Evolutionary conservation across 2,797 vertebrate genomes (phyloP).

Genomic region (Eospalax fontanierii): DNA sequence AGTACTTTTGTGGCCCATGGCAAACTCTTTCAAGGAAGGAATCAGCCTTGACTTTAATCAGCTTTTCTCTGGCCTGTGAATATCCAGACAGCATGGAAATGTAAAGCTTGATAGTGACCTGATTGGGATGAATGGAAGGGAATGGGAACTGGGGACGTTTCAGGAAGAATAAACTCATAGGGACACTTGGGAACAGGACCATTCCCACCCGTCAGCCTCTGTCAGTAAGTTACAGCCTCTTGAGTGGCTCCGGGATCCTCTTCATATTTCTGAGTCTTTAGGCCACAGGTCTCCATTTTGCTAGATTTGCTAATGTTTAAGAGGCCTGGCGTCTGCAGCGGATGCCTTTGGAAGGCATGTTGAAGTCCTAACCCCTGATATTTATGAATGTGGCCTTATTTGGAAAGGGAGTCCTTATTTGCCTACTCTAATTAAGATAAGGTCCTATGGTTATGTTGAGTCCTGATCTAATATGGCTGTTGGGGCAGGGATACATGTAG

Average conservation of each 20-base stretch:
- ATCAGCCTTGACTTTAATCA: background rate
- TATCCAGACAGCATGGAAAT: background rate
- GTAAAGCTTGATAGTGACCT: background rate
- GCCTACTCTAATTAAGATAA: background rate
- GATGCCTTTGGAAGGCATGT: background rate
- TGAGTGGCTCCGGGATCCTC: background rate
- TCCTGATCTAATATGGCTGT: background rate
- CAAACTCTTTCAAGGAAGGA: background rate
- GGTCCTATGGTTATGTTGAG: background rate
- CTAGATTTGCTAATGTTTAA: background rate
- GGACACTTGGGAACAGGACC: fast-evolving
- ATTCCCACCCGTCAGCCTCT: fast-evolving
- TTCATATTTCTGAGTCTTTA: background rate
- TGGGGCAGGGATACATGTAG: background rate
- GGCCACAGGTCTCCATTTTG: background rate
- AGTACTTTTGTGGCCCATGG: background rate
- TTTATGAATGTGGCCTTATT: background rate
- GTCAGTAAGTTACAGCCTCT: fast-evolving
- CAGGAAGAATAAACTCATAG: background rate
- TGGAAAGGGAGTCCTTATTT: background rate
- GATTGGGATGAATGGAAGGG: background rate
- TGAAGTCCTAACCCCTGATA: background rate
- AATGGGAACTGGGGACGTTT: background rate
- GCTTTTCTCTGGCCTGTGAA: background rate
- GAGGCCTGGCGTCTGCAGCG: background rate